These are phyloP conservation scores for Scomber scombrus DNA, from an alignment of 2,113 vertebrate genomes.

Conservation along the genomic window DNA sequence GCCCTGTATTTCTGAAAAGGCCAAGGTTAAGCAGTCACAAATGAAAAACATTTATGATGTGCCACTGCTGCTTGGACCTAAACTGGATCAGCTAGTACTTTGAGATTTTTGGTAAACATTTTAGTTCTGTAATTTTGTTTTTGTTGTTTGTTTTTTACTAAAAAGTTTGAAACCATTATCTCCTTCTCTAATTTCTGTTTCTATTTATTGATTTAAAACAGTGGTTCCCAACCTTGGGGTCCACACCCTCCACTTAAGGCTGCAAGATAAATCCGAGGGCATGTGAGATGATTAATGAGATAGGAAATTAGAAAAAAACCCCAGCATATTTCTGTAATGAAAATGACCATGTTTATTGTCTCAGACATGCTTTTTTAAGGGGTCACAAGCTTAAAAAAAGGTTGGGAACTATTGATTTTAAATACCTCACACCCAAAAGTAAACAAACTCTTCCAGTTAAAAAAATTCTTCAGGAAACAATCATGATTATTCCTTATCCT, in stretches of 20 bases:
- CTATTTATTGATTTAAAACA: not conserved
- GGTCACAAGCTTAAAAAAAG: not conserved
- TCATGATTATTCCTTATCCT: not conserved
- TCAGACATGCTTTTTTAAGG: not conserved
- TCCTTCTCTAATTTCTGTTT: not conserved
- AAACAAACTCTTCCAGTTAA: too few relatives aligned
- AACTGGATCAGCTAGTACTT: slow-evolving; percentile 19
- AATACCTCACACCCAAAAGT: not conserved
- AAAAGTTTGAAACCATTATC: not conserved
- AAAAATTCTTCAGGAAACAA: not conserved
- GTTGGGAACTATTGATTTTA: not conserved
- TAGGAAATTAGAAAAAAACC: not conserved
- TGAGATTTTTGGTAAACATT: not conserved
- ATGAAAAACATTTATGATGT: too few relatives aligned
- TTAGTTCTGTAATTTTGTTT: not conserved
- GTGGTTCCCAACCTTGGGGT: not conserved
- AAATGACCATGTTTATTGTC: too few relatives aligned
- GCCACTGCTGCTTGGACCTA: not conserved
- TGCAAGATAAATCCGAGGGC: not conserved
- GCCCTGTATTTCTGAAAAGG: slow-evolving; percentile 1
- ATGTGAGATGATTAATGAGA: not conserved
- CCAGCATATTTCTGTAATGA: too few relatives aligned
- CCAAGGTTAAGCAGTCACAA: slow-evolving; percentile 29
- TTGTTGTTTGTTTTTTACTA: not conserved
- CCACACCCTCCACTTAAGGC: too few relatives aligned